Evolutionary conservation across 2,888 invertebrate genomes (phyloP), one percentile per base, ranked within the genome.

Genomic region (Drosophila testacea): DNA sequence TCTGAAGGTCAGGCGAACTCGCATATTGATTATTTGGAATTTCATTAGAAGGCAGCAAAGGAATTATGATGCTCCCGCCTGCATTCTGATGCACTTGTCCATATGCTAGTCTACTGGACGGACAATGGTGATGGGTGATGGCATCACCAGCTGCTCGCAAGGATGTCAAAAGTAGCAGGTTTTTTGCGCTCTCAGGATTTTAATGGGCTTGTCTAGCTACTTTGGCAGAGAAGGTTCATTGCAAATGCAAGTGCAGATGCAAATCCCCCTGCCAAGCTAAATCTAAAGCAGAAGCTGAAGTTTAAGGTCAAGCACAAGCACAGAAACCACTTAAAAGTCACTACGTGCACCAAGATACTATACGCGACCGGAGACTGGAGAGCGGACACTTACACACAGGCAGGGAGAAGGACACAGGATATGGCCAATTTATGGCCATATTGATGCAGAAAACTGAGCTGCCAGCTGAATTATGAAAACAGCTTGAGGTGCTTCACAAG

Each of bases 271-370:
- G 56, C 65, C 61, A 52, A 41, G 46, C 44, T 39, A 52, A 30
- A 39, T 11, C 48, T 59, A 38, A 32, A 41, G 46, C 46, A 44
- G 7, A 30, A 70, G 80, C 68, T 69, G 72, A 86, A 81, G 81
- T 88, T 83, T 79, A 88, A 85, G 88, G 84, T 83, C 83, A 85
- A 68, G 65, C 50, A 42, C 64, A 77, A 67, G 81, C 78, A 57
- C 63, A 54, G 76, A 82, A 84, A 73, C 70, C 83, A 83, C 88
- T 84, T 87, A 82, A 71, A 73, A 81, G 77, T 81, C 69, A 44
- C 46, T 65, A 74, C 74, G 73, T 72, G 73, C 56, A 10, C 48
- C 44, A 27, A 56, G 61, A n/a, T 22, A 38, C 48, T 50, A 59
- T 66, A 72, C 39, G 32, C 60, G 51, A 67, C 60, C 56, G 64